Base-by-base conservation (phyloP, 2,888 invertebrate genomes). In the Scelioninae gen. 1 region DNA sequence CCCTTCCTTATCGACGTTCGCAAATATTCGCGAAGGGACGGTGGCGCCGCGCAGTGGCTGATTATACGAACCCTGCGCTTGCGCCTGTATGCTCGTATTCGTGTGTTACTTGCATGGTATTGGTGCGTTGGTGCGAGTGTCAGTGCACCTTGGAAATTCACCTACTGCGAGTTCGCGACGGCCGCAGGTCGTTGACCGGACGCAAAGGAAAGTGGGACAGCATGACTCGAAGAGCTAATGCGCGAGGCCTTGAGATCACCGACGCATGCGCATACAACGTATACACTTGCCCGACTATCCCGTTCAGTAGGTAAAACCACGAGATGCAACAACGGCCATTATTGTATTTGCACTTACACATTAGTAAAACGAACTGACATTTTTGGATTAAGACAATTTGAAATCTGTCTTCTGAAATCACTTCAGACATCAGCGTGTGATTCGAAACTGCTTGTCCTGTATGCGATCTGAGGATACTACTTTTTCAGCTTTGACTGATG, bases 161-260 rank as follows among this genome's bases (percentile, higher is more conserved):
- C 88, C 90, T 90, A 90, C 87, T 86, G 83, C 81, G 84, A 85
- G 82, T 81, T 84, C 84, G 85, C 80, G 84, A 77, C 85, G 84
- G 81, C 80, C 86, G 84, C 82, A 86, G 92, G 91, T 92, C 92
- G 91, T 91, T 92, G 92, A 92, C 92, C 92, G 91, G 88, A 87
- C 89, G 87, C 86, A 85, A 89, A 90, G 90, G 92, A 92, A 92
- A 92, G 92, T 92, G 90, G 92, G 92, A 91, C 90, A 89, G 74
- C 86, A 77, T 90, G 90, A 86, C 85, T 88, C 89, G 86, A 88
- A 88, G 88, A 90, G 88, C 88, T 91, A 90, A 91, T 89, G 89
- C 91, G 88, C 88, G 88, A 91, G 90, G 91, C 91, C 91, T 91
- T 91, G 91, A 91, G 91, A 91, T 89, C 85, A 88, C 88, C 90